These are phyloP conservation scores for Pygmarrhopalites habei DNA, from an alignment of 1,140 invertebrate species.

Conservation along the genomic window DNA sequence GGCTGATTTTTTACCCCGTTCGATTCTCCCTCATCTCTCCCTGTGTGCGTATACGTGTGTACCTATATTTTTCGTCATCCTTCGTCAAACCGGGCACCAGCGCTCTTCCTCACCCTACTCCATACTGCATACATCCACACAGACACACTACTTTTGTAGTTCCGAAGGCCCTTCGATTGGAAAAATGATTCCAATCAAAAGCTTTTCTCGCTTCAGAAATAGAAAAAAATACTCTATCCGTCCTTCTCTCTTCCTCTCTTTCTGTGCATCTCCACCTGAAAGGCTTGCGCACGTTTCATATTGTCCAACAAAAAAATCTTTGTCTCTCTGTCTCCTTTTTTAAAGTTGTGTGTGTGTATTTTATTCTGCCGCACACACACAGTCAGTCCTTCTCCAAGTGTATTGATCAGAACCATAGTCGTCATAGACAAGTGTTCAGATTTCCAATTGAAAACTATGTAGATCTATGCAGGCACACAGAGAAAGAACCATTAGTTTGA, in stretches of 20 bases:
- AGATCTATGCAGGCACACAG: neutral
- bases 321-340: neutral
- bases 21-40: neutral
- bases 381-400: too few species aligned
- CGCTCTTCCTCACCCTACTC: too few species aligned
- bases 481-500: neutral
- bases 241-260: neutral
- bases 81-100: neutral
- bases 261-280: constrained; percentile 1
- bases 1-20: constrained; percentile 20
- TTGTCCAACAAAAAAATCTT: neutral
- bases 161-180: neutral
- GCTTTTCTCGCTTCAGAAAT: constrained; percentile 6
- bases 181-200: constrained; percentile 15
- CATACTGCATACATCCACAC: too few species aligned
- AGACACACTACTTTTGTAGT: too few species aligned
- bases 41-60: neutral
- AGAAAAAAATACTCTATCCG: constrained; percentile 3
- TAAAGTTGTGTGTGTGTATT: too few species aligned
- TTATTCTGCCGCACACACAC: too few species aligned
- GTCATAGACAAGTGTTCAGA: too few species aligned
- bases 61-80: neutral
- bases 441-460: neutral
- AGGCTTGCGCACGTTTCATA: constrained; percentile 1
- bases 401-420: too few species aligned